A percentile compares a stretch with the other conserved stretches of the same genome.
Evolutionary conservation across 2,888 invertebrate species (phyloP).

Genomic region (Priocnemis perturbator): DNA sequence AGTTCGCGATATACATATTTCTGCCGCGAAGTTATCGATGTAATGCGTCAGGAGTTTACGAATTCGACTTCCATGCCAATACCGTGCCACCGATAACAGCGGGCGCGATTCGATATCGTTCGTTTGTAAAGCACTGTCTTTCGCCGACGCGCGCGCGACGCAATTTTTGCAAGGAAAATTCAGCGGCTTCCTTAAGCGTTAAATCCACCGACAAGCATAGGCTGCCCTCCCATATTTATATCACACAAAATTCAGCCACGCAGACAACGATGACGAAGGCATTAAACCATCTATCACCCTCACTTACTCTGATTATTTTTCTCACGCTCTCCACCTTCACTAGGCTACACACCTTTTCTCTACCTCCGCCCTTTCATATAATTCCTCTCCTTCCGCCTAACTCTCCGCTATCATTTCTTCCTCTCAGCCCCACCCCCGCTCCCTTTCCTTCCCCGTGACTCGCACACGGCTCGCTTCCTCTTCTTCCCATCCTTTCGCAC

Average conservation of each 20-base stretch:
- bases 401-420: background rate
- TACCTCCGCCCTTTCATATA: background rate
- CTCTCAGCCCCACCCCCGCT: background rate
- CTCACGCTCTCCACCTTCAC: background rate
- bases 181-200: no score
- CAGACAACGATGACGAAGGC: background rate
- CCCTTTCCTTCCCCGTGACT: background rate
- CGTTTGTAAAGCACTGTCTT: no score
- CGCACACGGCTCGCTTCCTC: background rate
- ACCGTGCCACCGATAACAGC: no score
- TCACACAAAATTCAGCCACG: conserved; percentile 5
- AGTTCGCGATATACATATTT: conserved; percentile 21
- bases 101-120: no score
- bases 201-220: no score
- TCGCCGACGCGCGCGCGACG: no score
- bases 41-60: no score
- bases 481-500: background rate
- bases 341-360: no score
- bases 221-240: background rate
- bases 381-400: background rate
- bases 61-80: no score
- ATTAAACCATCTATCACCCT: conserved; percentile 1
- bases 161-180: no score
- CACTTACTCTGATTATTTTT: background rate
- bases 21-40: background rate